Evolutionary conservation across 2,888 invertebrate species (phyloP).

Genomic region (Galeruca laticollis): DNA sequence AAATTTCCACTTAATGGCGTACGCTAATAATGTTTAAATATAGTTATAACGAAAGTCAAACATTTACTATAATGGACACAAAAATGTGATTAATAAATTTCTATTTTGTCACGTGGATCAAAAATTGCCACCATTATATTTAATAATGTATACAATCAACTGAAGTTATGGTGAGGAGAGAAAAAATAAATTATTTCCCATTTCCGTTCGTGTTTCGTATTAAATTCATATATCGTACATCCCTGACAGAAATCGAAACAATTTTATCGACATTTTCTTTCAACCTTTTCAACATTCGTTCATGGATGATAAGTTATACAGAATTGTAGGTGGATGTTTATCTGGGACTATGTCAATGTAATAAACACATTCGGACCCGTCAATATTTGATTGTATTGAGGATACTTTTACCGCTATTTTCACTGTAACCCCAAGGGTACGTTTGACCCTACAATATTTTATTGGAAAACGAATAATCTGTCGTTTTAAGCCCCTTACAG

Average conservation of each 20-base stretch:
- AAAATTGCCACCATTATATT: neutral
- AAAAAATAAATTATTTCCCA: slow-evolving; percentile 10
- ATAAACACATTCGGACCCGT: too few species aligned
- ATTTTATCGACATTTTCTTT: neutral
- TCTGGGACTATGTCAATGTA: too few species aligned
- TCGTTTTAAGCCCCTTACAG: neutral
- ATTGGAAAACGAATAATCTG: neutral
- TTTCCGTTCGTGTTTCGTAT: neutral
- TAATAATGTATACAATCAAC: slow-evolving; percentile 6
- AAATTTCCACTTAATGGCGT: too few species aligned
- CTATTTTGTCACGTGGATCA: neutral
- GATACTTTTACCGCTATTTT: neutral
- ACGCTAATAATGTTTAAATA: neutral
- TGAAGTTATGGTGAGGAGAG: neutral
- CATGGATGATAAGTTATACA: neutral
- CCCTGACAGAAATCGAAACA: neutral
- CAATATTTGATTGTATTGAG: neutral
- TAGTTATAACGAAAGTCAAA: neutral
- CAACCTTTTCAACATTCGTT: neutral
- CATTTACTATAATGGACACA: neutral
- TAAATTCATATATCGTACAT: neutral
- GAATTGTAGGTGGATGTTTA: too few species aligned
- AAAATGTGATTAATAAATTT: neutral
- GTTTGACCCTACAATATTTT: too few species aligned
- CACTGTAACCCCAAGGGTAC: neutral